A percentile compares a stretch with the other conserved stretches of the same genome.
These are phyloP conservation scores for Ceratina calcarata DNA, from an alignment of 1,140 invertebrate species.

Conservation along the genomic window DNA sequence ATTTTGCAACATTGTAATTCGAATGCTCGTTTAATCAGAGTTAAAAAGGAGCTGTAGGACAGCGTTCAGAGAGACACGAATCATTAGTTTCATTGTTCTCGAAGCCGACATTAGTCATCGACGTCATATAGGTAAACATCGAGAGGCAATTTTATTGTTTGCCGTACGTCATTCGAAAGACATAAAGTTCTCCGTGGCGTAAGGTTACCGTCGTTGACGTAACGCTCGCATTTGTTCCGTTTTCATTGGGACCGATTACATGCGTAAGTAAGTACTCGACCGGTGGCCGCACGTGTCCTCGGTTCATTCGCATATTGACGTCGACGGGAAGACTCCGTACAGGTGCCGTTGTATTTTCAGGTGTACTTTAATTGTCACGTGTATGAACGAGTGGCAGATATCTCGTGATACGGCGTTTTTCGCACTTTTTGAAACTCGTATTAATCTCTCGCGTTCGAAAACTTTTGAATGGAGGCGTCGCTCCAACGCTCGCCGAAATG, in stretches of 20 bases:
- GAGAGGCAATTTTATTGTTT: background rate
- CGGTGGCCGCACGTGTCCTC: constrained; percentile 34
- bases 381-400: too few relatives aligned
- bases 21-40: background rate
- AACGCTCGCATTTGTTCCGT: constrained; percentile 16
- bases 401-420: too few relatives aligned
- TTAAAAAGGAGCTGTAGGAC: background rate
- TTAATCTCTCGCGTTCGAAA: too few relatives aligned
- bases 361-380: constrained; percentile 7
- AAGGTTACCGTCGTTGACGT: constrained; percentile 9
- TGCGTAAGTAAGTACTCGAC: background rate
- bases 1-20: too few relatives aligned
- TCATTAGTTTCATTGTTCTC: constrained; percentile 1
- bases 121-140: background rate
- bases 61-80: background rate
- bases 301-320: constrained; percentile 39
- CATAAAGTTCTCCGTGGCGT: background rate
- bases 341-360: constrained; percentile 56
- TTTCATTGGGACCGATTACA: constrained; percentile 46
- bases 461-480: too few relatives aligned
- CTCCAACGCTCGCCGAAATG: too few relatives aligned
- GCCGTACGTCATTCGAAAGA: constrained; percentile 5
- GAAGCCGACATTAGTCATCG: background rate
- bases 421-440: too few relatives aligned
- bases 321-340: constrained; percentile 28